Conservation (phyloP, 2,113 vertebrate genomes). For the Pterocles orientalis region DNA sequence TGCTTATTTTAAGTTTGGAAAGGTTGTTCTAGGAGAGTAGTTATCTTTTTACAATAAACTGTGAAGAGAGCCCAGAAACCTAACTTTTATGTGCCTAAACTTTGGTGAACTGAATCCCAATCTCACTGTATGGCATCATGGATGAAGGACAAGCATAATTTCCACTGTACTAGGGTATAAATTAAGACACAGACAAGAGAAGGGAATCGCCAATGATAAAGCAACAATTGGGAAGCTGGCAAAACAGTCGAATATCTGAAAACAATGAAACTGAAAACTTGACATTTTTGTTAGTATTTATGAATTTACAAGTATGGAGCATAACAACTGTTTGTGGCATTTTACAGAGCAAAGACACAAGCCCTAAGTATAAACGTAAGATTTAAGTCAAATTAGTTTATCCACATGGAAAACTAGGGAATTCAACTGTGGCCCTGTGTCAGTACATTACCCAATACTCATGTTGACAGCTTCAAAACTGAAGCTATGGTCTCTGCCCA, state of each 20-base stretch:
- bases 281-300: neutral
- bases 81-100: neutral
- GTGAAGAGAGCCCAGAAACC: neutral
- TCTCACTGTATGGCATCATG: neutral
- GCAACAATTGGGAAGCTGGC: neutral
- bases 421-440: neutral
- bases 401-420: neutral
- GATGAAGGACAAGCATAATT: neutral
- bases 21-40: neutral
- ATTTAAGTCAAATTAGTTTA: neutral
- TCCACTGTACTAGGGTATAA: neutral
- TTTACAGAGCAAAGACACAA: neutral
- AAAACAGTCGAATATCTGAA: neutral
- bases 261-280: neutral
- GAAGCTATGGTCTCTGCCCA: slow-evolving; percentile 24
- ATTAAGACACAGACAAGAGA: neutral
- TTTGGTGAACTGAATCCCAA: neutral
- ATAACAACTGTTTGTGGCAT: neutral
- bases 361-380: neutral
- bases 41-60: neutral
- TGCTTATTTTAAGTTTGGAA: slow-evolving; percentile 28
- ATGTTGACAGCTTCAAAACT: slow-evolving; percentile 30
- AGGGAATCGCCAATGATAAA: neutral
- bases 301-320: neutral
- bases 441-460: slow-evolving; percentile 29